Conservation (phyloP, 2,113 vertebrate genomes). For the Lycaon pictus region DNA sequence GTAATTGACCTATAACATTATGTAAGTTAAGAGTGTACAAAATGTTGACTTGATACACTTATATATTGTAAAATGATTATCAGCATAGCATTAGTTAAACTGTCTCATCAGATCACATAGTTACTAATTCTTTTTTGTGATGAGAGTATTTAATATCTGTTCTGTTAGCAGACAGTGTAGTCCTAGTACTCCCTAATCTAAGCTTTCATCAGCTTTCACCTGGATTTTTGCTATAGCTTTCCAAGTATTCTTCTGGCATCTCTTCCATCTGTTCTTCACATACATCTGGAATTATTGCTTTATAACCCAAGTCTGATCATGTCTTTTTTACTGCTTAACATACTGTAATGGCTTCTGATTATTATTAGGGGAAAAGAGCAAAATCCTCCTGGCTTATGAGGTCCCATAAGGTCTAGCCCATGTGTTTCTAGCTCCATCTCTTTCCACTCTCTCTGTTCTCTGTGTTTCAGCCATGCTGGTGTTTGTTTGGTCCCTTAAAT, state of each 20-base stretch:
- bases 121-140: neutral
- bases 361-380: neutral
- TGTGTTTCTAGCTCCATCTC: neutral
- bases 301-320: neutral
- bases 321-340: neutral
- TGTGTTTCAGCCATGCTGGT: neutral
- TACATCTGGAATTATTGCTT: neutral
- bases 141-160: neutral
- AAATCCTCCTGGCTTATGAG: neutral
- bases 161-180: neutral
- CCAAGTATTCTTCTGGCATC: neutral
- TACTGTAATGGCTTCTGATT: neutral
- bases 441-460: too few relatives aligned
- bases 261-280: neutral
- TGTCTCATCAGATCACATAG: neutral
- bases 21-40: neutral
- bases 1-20: neutral
- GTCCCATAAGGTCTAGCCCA: rapidly evolving
- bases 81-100: neutral
- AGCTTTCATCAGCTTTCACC: neutral
- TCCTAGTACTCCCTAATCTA: neutral
- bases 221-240: neutral
- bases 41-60: neutral
- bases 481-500: neutral
- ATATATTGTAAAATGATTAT: neutral